Evolutionary conservation across 2,113 vertebrate genomes (phyloP).

Genomic region (Charadrius vociferus): DNA sequence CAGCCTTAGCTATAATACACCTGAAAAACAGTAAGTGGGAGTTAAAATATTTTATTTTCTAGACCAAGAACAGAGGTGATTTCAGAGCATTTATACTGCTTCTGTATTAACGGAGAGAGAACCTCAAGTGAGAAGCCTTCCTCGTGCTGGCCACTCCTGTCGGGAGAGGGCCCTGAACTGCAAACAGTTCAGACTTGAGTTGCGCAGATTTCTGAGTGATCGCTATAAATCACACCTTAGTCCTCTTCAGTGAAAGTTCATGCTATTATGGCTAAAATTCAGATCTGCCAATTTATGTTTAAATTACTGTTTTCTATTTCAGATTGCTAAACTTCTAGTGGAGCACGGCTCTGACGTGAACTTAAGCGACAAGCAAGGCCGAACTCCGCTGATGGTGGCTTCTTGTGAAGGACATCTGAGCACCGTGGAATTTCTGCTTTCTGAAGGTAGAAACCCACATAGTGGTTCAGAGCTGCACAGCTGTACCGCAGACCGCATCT

Average conservation of each 20-base stretch:
- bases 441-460: constrained; percentile 81
- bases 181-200: not conserved
- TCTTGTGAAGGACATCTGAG: constrained; percentile 93
- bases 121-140: not conserved
- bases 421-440: constrained; percentile 92
- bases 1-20: not conserved
- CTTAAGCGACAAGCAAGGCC: constrained; percentile 92
- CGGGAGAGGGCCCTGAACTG: not conserved
- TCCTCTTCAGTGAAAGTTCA: not conserved
- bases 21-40: not conserved
- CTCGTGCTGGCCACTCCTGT: not conserved
- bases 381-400: constrained; percentile 96
- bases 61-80: not conserved
- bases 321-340: constrained; percentile 91
- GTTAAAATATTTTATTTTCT: not conserved
- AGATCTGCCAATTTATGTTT: not conserved
- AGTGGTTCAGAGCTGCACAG: not conserved
- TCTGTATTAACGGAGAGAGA: not conserved
- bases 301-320: not conserved
- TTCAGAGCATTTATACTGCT: not conserved
- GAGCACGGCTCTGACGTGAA: constrained; percentile 90
- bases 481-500: not conserved
- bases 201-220: not conserved
- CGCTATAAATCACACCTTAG: not conserved
- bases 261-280: not conserved